A percentile compares a stretch with the other conserved stretches of the same genome.
These are phyloP conservation scores for Ormyrus labotus DNA, from an alignment of 2,888 invertebrate species.

Conservation along the genomic window DNA sequence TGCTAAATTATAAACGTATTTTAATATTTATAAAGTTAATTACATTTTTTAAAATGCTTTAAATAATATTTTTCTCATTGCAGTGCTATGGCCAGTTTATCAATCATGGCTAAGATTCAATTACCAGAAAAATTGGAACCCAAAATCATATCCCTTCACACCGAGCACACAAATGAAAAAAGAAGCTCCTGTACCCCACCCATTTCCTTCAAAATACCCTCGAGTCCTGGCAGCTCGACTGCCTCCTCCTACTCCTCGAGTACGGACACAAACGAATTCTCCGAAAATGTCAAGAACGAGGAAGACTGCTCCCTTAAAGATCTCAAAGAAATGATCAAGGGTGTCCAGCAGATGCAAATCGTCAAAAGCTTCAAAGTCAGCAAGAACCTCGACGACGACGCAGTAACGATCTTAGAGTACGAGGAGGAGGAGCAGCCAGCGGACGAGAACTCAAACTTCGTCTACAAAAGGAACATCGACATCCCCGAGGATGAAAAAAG, in stretches of 20 bases:
- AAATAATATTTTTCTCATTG: not conserved
- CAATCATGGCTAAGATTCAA: constrained; percentile 50
- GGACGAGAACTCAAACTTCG: not conserved
- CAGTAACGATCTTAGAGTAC: not conserved
- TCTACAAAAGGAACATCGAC: constrained; percentile 17
- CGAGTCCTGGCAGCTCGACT: constrained; percentile 15
- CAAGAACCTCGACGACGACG: not conserved
- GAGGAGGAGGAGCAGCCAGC: not conserved
- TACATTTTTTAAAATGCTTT: too few relatives aligned
- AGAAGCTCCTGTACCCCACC: too few relatives aligned
- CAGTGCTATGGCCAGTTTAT: constrained; percentile 24
- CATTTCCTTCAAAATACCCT: constrained; percentile 1
- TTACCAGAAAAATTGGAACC: constrained; percentile 26
- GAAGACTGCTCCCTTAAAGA: not conserved
- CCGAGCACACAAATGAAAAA: not conserved
- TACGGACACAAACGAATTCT: not conserved
- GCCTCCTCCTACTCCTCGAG: constrained; percentile 43
- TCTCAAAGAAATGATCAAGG: constrained; percentile 19
- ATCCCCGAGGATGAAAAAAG: constrained; percentile 1
- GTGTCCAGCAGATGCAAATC: constrained; percentile 22
- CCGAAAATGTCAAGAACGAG: not conserved
- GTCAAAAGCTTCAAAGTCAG: not conserved
- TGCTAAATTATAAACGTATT: not conserved
- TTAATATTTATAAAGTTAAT: too few relatives aligned
- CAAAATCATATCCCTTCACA: constrained; percentile 1